A percentile compares a stretch with the other conserved stretches of the same genome.
Conservation (phyloP, 2,888 invertebrate genomes). For the Omphaloscelis lunosa region DNA sequence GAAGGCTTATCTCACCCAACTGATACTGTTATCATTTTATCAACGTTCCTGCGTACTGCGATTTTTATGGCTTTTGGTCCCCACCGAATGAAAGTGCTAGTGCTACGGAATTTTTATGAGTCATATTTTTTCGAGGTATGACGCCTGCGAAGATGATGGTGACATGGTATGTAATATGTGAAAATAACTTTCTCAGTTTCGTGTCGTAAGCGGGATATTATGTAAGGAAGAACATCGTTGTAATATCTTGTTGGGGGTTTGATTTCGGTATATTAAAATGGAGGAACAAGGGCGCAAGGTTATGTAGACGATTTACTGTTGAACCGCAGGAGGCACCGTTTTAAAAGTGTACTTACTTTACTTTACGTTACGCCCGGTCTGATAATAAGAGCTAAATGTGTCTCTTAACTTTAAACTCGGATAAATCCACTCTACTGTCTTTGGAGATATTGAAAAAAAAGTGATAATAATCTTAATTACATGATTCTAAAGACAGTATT, state of each 20-base stretch:
- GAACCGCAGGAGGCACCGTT: too few relatives aligned
- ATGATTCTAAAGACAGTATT: too few relatives aligned
- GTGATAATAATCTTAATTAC: too few relatives aligned
- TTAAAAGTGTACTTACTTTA: background rate
- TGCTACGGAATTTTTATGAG: conserved; percentile 57
- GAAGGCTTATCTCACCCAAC: conserved; percentile 67
- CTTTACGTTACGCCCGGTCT: too few relatives aligned
- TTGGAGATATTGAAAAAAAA: too few relatives aligned
- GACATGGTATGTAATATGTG: conserved; percentile 51
- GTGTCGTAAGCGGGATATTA: conserved; percentile 9
- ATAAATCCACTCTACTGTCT: too few relatives aligned
- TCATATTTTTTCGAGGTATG: conserved; percentile 56
- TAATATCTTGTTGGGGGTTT: conserved; percentile 18
- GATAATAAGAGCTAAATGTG: too few relatives aligned
- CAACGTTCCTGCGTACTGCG: conserved; percentile 45
- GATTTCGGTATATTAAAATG: conserved; percentile 23
- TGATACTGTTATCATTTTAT: conserved; percentile 73
- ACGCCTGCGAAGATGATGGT: conserved; percentile 21
- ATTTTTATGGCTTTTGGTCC: conserved; percentile 51
- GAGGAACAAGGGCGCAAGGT: background rate
- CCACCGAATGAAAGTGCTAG: conserved; percentile 54
- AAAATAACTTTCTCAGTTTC: conserved; percentile 32
- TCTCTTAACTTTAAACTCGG: too few relatives aligned
- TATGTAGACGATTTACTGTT: background rate
- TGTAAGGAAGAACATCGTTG: background rate